Conservation (phyloP, 2,113 vertebrate genomes). For the Gasterosteus aculeatus region DNA sequence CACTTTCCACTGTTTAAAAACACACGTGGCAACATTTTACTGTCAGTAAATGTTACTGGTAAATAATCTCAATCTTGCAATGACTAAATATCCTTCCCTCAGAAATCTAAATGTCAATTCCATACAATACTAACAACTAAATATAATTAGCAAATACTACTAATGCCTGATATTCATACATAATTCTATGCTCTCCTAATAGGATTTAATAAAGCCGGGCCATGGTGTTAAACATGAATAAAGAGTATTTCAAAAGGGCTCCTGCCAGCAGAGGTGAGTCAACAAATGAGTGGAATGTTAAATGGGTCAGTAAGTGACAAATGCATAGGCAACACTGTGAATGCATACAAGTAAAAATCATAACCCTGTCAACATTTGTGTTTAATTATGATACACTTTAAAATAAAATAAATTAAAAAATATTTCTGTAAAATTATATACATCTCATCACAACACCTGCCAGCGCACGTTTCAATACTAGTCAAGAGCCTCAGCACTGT, state of each 20-base stretch:
- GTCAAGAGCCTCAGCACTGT: slow-evolving; percentile 42
- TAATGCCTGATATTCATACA: background rate
- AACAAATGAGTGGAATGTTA: slow-evolving; percentile 38
- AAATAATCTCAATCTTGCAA: slow-evolving; percentile 8
- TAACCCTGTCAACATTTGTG: slow-evolving; percentile 31
- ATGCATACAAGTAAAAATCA: slow-evolving; percentile 49
- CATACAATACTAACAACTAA: background rate
- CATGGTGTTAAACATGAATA: background rate
- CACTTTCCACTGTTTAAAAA: background rate
- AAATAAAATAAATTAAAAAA: slow-evolving; percentile 69
- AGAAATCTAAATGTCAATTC: background rate
- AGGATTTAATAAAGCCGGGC: background rate
- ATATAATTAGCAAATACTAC: background rate
- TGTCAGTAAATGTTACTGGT: background rate
- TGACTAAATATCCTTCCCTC: slow-evolving; percentile 12
- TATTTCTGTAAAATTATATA: slow-evolving; percentile 54
- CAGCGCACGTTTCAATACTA: slow-evolving; percentile 32
- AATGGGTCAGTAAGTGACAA: slow-evolving; percentile 20
- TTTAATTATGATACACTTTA: slow-evolving; percentile 47
- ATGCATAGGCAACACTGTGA: slow-evolving; percentile 60
- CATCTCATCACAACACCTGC: slow-evolving; percentile 37
- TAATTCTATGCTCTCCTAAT: background rate
- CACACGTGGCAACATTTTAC: slow-evolving; percentile 4
- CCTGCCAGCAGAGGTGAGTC: slow-evolving; percentile 16
- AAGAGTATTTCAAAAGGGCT: background rate